Evolutionary conservation across 2,113 vertebrate genomes (phyloP).

Genomic region (Gymnogyps californianus): DNA sequence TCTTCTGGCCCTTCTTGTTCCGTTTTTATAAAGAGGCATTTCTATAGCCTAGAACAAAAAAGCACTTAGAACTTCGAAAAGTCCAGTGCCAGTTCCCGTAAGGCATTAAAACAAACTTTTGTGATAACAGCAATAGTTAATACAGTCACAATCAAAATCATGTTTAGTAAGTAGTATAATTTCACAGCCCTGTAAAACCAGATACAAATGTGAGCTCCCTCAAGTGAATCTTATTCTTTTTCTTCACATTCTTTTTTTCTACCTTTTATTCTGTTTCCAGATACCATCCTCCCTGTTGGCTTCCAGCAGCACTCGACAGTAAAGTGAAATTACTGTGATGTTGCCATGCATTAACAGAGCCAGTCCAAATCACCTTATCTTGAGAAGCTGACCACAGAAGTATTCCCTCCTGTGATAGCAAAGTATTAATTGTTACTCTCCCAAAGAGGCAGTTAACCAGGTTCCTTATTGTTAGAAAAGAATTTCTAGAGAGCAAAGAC

Average conservation of each 20-base stretch:
- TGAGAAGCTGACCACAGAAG: background rate
- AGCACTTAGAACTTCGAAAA: background rate
- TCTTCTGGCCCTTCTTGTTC: background rate
- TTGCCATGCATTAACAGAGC: background rate
- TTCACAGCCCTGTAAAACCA: background rate
- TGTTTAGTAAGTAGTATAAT: background rate
- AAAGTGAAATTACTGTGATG: background rate
- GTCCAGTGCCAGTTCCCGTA: background rate
- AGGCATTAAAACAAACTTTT: background rate
- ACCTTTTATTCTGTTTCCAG: background rate
- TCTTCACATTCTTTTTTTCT: background rate
- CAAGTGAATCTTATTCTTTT: background rate
- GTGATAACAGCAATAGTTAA: background rate
- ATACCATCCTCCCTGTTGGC: background rate
- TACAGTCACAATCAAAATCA: background rate
- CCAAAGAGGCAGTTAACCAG: background rate
- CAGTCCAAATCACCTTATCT: background rate
- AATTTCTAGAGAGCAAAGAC: background rate
- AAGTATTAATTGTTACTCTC: conserved; percentile 22
- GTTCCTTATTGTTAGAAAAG: background rate
- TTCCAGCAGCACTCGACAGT: background rate
- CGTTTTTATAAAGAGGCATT: background rate
- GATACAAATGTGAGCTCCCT: background rate
- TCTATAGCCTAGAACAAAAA: background rate
- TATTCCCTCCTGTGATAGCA: background rate